These are phyloP conservation scores for Microctenopoma steveboyesi DNA, from an alignment of 2,797 vertebrate species.

Conservation along the genomic window DNA sequence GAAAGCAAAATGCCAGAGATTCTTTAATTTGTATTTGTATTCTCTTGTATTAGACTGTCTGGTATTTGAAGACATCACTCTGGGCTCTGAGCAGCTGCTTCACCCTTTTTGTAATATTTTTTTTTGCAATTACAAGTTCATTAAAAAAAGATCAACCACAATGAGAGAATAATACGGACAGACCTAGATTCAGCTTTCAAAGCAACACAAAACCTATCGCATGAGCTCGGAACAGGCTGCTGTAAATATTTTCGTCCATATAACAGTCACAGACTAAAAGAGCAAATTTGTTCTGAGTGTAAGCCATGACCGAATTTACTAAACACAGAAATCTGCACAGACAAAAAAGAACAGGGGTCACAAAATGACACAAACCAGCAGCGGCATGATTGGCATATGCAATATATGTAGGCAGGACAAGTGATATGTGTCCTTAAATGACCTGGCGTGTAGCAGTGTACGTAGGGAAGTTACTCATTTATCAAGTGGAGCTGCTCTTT, in stretches of 20 bases:
- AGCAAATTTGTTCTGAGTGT: neutral
- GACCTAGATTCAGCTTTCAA: constrained; percentile 4
- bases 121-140: neutral
- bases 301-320: neutral
- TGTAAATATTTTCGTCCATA: neutral
- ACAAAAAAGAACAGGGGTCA: neutral
- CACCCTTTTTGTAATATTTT: too few relatives aligned
- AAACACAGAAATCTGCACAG: constrained; percentile 11
- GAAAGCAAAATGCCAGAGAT: neutral
- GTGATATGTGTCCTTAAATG: constrained; percentile 25
- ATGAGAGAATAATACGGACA: neutral
- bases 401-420: constrained; percentile 14
- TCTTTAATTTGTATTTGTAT: neutral
- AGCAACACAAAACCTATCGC: constrained; percentile 2
- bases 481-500: constrained; percentile 1
- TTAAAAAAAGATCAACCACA: neutral
- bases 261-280: constrained; percentile 7
- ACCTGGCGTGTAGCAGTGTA: neutral
- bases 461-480: neutral
- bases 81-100: neutral
- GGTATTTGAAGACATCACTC: neutral
- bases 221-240: neutral
- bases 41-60: neutral
- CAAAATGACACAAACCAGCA: constrained; percentile 16
- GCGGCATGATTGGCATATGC: constrained; percentile 17